Evolutionary conservation across 2,113 vertebrate genomes (phyloP).

Genomic region (Chionis minor): DNA sequence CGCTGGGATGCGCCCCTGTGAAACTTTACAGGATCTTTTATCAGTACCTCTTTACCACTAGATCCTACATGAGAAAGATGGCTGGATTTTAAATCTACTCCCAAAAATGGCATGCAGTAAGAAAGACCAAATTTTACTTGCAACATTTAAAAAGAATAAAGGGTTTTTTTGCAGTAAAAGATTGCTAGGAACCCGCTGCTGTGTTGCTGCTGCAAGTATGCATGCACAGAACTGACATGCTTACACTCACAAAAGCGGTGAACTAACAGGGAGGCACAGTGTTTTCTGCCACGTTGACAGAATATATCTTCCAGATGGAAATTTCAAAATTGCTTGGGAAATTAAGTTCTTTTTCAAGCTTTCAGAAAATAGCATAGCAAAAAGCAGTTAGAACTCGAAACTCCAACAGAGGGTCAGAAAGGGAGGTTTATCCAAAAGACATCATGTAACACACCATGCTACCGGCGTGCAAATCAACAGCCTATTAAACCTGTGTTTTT

Average conservation of each 20-base stretch:
- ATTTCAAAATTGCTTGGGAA: not conserved
- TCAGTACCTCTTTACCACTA: not conserved
- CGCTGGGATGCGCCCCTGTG: not conserved
- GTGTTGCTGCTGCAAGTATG: not conserved
- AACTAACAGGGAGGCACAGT: not conserved
- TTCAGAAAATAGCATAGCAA: not conserved
- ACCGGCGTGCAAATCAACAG: not conserved
- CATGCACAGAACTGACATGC: accelerated
- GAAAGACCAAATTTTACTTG: not conserved
- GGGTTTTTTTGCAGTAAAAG: not conserved
- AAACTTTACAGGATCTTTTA: not conserved
- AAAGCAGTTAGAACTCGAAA: not conserved
- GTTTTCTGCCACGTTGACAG: not conserved
- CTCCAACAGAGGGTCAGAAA: not conserved
- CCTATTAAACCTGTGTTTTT: not conserved
- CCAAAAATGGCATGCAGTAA: accelerated
- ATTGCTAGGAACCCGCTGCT: not conserved
- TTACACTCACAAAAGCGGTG: not conserved
- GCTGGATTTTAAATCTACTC: not conserved
- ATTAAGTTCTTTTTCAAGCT: not conserved
- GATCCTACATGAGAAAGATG: not conserved
- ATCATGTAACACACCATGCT: not conserved
- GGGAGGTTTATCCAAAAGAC: not conserved
- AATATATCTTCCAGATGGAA: not conserved
- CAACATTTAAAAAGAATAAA: not conserved